Evolutionary conservation across 2,797 vertebrate genomes (phyloP), one percentile per base, ranked within the genome.

Genomic region (Columba guinea): DNA sequence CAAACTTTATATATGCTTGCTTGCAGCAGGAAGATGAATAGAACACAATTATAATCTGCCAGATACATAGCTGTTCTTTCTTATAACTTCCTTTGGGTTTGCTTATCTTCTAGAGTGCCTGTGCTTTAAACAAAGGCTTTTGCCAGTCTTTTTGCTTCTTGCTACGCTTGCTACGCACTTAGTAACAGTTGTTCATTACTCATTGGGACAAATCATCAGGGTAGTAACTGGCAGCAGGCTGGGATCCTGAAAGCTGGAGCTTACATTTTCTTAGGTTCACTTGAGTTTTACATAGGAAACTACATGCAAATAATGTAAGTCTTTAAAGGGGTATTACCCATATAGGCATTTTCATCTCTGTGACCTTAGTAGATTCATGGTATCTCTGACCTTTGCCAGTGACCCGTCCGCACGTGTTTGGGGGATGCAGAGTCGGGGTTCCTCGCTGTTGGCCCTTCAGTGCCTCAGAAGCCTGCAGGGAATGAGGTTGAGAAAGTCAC

Each of bases 401-500:
- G 88, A 58, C 41, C 34, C 60, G 52, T 60, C 48, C 35, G 39
- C 44, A 60, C 58, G 32, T n/a, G 71, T 17, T 34, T 46, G 41
- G 48, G 51, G 56, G 20, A 39, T 74, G 34, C 49, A 46, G 71
- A 76, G 52, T 84, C 51, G 28, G 44, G 24, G 51, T 84, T 96
- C 60, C 69, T 97, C 65, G 7, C 71, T 24, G 28, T 80, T 56
- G 94, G 20, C 46, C 55, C 35, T 81, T 80, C 59, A 51, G 30
- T 37, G 34, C 18, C 12, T 88, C 95, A 79, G 79, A 74, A 78
- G 52, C 92, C 87, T 85, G 26, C 28, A 64, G 77, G 71, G 92
- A 92, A 90, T 91, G 69, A 84, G 76, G 62, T 9, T 77, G 90
- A 86, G 86, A 84, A 84, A 94, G 71, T 62, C 75, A 63, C 63